Evolutionary conservation across 2,888 invertebrate species (phyloP), one percentile per base, ranked within the genome.

Genomic region (Dione vanillae): DNA sequence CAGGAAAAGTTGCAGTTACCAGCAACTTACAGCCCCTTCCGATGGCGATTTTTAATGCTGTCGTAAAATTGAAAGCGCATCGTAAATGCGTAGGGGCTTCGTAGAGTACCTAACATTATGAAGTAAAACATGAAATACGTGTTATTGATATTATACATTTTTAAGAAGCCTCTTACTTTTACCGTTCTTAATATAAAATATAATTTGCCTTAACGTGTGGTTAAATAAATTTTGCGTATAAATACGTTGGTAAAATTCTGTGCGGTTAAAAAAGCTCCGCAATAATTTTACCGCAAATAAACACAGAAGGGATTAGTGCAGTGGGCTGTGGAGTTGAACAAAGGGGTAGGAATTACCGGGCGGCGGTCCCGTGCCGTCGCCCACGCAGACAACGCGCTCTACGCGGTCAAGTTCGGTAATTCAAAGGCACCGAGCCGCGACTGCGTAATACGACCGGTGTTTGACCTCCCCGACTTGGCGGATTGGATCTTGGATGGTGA

Each of bases 331-430:
- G 64, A 67, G 69, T 75, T 77, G 80, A 80, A 85, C 83, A 81
- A 82, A 83, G 79, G 80, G 79, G 76, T 74, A 76, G 78, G 78
- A 80, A 77, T 78, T 79, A 79, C 79, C 78, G 78, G 73, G 75
- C 64, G 51, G 75, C 73, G 74, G 43, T 20, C 37, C 49, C 35
- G 64, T 74, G 76, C 67, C 61, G 75, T 75, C 75, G 77, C 75
- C 75, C 65, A 72, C 73, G 76, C 79, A 81, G 82, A 85, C 84
- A 85, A 85, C 85, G 83, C 83, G 75, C 71, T 56, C 37, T 43
- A 79, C 79, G 82, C 81, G 87, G 88, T 87, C 86, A 88, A 88
- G 85, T 88, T 89, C 85, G 85, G 83, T 82, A 82, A 85, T 86
- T 86, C 81, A 79, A 80, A 82, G 79, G 78, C 83, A 84, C 82